Percentiles rank a stretch among this genome's conserved stretches.
These are phyloP conservation scores for Pionites leucogaster DNA, from an alignment of 2,113 vertebrate species.

Conservation along the genomic window DNA sequence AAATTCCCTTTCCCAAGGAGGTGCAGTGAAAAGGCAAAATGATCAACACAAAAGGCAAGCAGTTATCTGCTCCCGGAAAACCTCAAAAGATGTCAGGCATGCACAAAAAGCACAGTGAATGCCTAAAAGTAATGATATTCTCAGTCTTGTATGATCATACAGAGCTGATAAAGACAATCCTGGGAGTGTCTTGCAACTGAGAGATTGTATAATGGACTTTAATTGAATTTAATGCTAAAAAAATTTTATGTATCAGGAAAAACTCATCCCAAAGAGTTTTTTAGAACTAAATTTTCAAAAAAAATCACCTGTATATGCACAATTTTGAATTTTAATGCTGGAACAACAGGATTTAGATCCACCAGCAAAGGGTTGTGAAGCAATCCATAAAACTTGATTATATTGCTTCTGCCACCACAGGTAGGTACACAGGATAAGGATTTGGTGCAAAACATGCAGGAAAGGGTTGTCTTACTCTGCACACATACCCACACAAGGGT, in stretches of 20 bases:
- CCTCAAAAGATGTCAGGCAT: background rate
- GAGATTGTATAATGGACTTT: background rate
- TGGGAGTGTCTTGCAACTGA: background rate
- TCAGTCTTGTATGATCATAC: background rate
- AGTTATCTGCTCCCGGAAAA: background rate
- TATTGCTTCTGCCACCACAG: background rate
- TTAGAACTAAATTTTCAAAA: background rate
- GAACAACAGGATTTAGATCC: background rate
- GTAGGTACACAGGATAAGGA: background rate
- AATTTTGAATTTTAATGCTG: background rate
- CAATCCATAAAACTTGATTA: rapidly evolving
- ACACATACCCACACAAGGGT: background rate
- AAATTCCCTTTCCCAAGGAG: background rate
- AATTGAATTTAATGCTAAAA: background rate
- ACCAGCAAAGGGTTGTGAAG: background rate
- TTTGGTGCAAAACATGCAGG: background rate
- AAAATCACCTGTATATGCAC: background rate
- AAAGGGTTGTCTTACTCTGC: background rate
- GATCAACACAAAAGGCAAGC: background rate
- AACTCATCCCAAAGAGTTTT: background rate
- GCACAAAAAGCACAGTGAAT: background rate
- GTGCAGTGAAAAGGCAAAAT: background rate
- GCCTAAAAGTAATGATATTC: background rate
- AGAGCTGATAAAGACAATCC: background rate
- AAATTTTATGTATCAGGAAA: background rate